These are phyloP conservation scores for Caenorhabditis japonica DNA, from an alignment of 2,888 invertebrate genomes.

Conservation along the genomic window DNA sequence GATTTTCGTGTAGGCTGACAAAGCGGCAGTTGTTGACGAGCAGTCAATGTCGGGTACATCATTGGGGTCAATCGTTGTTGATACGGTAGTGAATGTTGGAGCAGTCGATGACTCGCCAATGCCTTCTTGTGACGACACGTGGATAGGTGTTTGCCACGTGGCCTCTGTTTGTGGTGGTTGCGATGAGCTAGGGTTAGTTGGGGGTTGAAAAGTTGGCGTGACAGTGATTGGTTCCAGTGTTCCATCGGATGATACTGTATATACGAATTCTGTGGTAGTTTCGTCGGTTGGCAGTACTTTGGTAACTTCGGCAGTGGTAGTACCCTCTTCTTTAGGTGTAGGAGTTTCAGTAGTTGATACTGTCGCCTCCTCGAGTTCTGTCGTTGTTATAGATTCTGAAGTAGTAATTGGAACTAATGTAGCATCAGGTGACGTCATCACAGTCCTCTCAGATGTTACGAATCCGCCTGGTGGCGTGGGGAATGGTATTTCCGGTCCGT, in stretches of 20 bases:
- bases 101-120: no score
- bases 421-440: constrained; percentile 26
- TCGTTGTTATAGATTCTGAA: constrained; percentile 6
- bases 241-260: constrained; percentile 38
- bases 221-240: constrained; percentile 30
- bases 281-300: constrained; percentile 37
- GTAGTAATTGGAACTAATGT: neutral
- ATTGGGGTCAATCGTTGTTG: neutral
- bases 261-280: constrained; percentile 26
- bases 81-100: neutral
- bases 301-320: constrained; percentile 23
- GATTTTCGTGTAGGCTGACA: constrained; percentile 16
- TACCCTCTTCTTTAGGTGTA: neutral
- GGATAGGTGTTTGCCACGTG: constrained; percentile 16
- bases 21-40: constrained; percentile 6
- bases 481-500: no score
- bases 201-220: constrained; percentile 1
- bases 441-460: constrained; percentile 6
- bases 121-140: constrained; percentile 19
- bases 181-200: constrained; percentile 3
- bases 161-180: constrained; percentile 20
- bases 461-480: neutral
- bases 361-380: constrained; percentile 1
- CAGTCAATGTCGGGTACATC: constrained; percentile 20
- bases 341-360: neutral